Conservation (phyloP, 2,113 vertebrate genomes). For the Leptosomus discolor region DNA sequence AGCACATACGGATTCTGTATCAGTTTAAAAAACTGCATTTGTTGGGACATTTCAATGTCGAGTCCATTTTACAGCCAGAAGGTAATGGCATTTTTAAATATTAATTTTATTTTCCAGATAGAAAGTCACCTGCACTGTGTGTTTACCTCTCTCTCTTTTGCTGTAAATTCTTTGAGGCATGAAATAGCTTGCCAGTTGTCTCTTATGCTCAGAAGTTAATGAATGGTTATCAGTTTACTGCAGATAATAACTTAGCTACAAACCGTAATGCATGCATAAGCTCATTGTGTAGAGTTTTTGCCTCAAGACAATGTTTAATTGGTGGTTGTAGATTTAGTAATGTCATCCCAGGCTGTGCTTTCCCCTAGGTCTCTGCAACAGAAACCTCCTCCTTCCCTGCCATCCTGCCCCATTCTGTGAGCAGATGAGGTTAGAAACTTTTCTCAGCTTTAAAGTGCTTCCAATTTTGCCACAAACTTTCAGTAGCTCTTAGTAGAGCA, state of each 20-base stretch:
- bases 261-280: constrained; percentile 51
- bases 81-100: constrained; percentile 51
- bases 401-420: background rate
- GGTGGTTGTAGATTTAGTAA: background rate
- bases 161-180: constrained; percentile 77
- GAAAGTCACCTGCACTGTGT: constrained; percentile 58
- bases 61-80: constrained; percentile 23
- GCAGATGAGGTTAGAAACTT: background rate
- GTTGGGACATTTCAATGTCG: constrained; percentile 7
- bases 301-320: constrained; percentile 40
- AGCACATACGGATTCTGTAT: background rate
- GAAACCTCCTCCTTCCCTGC: background rate
- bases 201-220: constrained; percentile 67
- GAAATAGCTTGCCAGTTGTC: constrained; percentile 78
- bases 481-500: background rate
- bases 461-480: background rate
- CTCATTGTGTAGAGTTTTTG: constrained; percentile 53
- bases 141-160: constrained; percentile 51
- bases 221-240: constrained; percentile 73
- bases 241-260: constrained; percentile 62
- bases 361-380: background rate
- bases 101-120: constrained; percentile 65
- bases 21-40: constrained; percentile 18
- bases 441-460: background rate
- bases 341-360: background rate